A percentile compares a stretch with the other conserved stretches of the same genome.
Conservation (phyloP, 2,888 invertebrate genomes). For the Eueremaeus valkanovi region DNA sequence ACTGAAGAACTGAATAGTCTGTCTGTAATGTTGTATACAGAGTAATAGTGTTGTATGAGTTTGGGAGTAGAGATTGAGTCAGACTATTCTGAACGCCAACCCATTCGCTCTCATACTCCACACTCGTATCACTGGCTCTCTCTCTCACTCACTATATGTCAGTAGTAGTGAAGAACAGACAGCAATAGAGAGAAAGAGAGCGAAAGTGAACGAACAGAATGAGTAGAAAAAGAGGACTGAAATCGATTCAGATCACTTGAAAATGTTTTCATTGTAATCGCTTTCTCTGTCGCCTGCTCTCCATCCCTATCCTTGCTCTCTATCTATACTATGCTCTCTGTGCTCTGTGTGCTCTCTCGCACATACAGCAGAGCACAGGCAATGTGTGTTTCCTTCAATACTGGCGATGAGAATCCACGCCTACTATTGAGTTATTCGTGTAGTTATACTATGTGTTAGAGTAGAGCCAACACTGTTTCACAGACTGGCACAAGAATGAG, state of each 20-base stretch:
- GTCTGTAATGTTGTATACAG: background rate
- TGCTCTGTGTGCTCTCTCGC: no score
- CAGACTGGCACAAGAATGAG: background rate
- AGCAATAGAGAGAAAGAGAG: background rate
- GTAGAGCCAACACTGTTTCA: background rate
- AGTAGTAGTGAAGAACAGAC: background rate
- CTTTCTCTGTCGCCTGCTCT: background rate
- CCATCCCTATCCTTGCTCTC: background rate
- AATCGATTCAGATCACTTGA: slow-evolving; percentile 21
- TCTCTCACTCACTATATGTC: no score
- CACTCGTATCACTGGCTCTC: no score
- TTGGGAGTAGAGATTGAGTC: background rate
- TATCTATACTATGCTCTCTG: background rate
- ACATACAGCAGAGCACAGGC: background rate
- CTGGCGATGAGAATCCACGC: slow-evolving; percentile 7
- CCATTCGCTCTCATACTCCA: no score
- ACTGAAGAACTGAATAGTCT: no score
- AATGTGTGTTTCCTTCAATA: background rate
- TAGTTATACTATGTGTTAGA: background rate
- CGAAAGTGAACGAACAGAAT: background rate
- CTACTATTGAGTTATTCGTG: slow-evolving; percentile 5
- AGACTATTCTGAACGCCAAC: no score
- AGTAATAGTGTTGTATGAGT: background rate
- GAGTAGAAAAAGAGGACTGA: background rate
- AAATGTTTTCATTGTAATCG: slow-evolving; percentile 29